phyloP scores from a whole-genome alignment of 2,888 invertebrate species.

The Thumatha senex region DNA sequence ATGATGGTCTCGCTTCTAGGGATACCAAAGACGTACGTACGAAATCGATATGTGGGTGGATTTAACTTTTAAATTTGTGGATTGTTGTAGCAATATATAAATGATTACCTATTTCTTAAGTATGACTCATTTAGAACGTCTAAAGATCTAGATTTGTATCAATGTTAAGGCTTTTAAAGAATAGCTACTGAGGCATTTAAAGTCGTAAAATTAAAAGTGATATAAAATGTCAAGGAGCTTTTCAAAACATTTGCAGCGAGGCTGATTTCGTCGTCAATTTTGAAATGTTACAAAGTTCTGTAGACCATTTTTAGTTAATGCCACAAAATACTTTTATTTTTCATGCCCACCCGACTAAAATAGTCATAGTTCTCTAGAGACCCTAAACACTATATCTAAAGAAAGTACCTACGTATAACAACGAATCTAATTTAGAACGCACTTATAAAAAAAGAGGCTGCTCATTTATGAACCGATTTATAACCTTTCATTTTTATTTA shows the following conservation, averaged over 20 bases:
- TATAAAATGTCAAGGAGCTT: constrained; percentile 51
- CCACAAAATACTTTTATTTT: not conserved
- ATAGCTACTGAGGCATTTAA: constrained; percentile 35
- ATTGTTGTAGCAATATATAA: not conserved
- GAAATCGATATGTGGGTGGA: too few species aligned
- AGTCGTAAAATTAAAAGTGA: constrained; percentile 42
- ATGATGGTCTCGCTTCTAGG: too few species aligned
- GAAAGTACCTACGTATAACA: too few species aligned
- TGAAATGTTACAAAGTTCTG: constrained; percentile 31
- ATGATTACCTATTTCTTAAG: not conserved
- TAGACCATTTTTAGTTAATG: constrained; percentile 6
- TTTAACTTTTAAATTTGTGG: not conserved
- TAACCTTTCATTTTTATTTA: too few species aligned
- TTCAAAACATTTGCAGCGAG: constrained; percentile 12
- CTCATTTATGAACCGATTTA: too few species aligned
- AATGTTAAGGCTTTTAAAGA: not conserved
- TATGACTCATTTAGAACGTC: not conserved
- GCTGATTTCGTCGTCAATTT: constrained; percentile 29
- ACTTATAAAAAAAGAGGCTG: too few species aligned
- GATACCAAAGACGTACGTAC: too few species aligned
- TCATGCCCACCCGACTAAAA: not conserved
- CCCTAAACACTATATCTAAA: too few species aligned
- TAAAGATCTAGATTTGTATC: not conserved
- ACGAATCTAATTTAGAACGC: too few species aligned
- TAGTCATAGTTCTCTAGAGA: too few species aligned